Evolutionary conservation across 2,797 vertebrate genomes (phyloP).

Genomic region (Mareca penelope): DNA sequence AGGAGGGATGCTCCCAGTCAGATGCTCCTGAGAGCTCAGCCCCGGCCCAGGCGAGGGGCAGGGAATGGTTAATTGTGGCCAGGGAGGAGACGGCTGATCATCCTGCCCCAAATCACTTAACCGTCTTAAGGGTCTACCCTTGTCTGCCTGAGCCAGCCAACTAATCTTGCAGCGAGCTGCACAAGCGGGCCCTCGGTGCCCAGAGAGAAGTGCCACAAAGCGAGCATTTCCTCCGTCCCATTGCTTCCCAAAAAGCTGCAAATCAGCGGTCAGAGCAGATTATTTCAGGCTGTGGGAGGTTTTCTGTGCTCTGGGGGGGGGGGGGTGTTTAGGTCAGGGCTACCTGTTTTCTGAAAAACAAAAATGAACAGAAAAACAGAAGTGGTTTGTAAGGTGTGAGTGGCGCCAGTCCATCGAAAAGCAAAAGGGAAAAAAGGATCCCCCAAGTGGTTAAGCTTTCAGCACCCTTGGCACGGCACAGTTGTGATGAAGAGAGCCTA

Average conservation of each 20-base stretch:
- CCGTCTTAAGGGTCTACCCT: slow-evolving; percentile 60
- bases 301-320: background rate
- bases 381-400: background rate
- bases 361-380: background rate
- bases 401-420: background rate
- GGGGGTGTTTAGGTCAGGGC: background rate
- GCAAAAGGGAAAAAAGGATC: background rate
- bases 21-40: background rate
- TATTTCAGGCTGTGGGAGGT: background rate
- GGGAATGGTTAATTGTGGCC: slow-evolving; percentile 50
- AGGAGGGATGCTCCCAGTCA: fast-evolving
- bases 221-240: background rate
- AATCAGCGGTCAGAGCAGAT: background rate
- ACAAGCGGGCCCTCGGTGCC: background rate
- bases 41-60: background rate
- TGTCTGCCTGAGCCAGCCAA: background rate
- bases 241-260: background rate
- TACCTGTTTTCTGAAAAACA: background rate
- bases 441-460: background rate
- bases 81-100: slow-evolving; percentile 40
- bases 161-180: slow-evolving; percentile 28
- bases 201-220: background rate
- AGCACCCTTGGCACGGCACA: background rate
- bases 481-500: background rate
- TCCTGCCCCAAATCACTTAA: slow-evolving; percentile 67